Evolutionary conservation across 1,140 invertebrate genomes (phyloP), one percentile per base, ranked within the genome.

Genomic region (Drosophila nigrodunni): DNA sequence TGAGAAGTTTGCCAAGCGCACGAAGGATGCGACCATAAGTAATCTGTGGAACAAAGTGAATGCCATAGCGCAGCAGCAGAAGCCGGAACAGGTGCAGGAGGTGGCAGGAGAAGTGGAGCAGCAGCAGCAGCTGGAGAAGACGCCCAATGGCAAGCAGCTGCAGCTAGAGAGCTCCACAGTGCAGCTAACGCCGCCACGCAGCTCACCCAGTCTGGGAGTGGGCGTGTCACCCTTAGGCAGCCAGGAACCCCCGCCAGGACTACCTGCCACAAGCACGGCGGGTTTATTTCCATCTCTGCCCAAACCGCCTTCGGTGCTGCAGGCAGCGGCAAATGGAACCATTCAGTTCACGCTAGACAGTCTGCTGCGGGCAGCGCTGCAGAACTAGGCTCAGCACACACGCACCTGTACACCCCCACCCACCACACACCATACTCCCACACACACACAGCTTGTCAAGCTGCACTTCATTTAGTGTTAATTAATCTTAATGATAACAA

Each of bases 1-100:
- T 9, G 90, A 92, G 8, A 92, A 89, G 70, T 82, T 92, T 65
- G 83, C 90, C 7, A 92, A 91, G 46, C 76, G 82, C 4, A 86
- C 72, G 35, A 86, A 87, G 61, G 82, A 86, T 13, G 52, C 83
- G 2, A 73, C 77, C 47, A 82, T 87, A 21, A 83, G 59, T 57
- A 87, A 83, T 50, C 69, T 85, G 21, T 89, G 78, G 85, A 72
- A 89, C 15, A 89, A 89, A 69, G 85, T 89, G 11, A 89, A 89
- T 49, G 80, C 46, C 13, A 81, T 85, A 57, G 78, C 86, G 7
- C 78, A 86, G 37, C 71, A 77, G 11, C 67, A 66, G 15, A 78
- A 68, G 43, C 49, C 50, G 35, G 70, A 77, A 4, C 2, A 54
- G 9, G 41, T 18, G 7, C 43, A 30, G 25, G 25, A 34, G 13